Conservation (phyloP, 2,113 vertebrate species). For the Coracopsis vasa region DNA sequence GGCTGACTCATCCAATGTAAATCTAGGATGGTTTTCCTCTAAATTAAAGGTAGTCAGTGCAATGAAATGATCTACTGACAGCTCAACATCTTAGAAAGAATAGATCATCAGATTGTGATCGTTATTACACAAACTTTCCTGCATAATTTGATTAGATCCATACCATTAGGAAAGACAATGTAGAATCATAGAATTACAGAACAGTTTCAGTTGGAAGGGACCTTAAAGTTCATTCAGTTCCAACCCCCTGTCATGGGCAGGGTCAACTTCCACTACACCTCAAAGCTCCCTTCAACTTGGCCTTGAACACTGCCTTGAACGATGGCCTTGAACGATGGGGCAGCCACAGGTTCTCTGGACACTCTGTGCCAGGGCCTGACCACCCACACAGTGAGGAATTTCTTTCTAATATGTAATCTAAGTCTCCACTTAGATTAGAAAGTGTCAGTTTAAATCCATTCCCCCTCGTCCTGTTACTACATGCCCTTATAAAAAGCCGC, state of each 20-base stretch:
- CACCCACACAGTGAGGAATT: neutral
- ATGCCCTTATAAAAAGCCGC: neutral
- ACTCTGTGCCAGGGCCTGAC: neutral
- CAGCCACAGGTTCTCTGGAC: neutral
- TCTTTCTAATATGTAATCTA: neutral
- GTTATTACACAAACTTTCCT: neutral
- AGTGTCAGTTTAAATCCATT: neutral
- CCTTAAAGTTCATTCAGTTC: neutral
- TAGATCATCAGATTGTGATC: accelerated
- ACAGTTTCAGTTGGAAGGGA: neutral
- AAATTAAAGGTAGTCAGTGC: neutral
- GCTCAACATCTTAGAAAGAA: neutral
- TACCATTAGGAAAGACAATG: neutral
- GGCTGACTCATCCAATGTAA: neutral
- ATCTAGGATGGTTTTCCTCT: neutral
- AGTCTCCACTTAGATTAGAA: neutral
- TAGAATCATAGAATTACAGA: neutral
- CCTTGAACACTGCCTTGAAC: neutral
- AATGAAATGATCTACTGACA: neutral
- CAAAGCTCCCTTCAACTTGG: neutral
- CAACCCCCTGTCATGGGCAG: neutral
- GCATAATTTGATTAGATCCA: neutral
- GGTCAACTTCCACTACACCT: neutral
- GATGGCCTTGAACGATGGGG: neutral
- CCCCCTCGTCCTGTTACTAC: accelerated